These are phyloP conservation scores for Alsophila aescularia DNA, from an alignment of 2,888 invertebrate species.

Conservation along the genomic window DNA sequence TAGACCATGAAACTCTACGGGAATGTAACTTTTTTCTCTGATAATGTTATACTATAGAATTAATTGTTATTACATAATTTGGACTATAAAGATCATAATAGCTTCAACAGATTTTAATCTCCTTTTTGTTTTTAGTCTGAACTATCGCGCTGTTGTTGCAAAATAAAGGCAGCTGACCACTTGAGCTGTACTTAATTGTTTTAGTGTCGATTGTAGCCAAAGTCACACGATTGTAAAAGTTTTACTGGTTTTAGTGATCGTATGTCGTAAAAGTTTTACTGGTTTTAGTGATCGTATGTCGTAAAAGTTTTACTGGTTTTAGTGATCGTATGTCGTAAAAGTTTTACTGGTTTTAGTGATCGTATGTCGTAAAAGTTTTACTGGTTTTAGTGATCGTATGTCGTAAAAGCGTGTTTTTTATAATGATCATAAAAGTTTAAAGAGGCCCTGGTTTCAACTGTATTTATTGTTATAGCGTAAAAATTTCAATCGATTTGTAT, in stretches of 20 bases:
- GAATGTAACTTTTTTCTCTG: no score
- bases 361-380: not conserved
- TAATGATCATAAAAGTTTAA: not conserved
- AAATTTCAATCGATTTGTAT: not conserved
- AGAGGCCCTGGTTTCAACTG: constrained; percentile 1
- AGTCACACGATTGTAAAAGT: not conserved
- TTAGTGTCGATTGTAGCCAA: not conserved
- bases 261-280: not conserved
- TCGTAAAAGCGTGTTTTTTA: constrained; percentile 1
- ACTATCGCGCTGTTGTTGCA: no score
- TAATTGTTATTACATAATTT: no score
- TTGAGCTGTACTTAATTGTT: not conserved
- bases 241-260: no score
- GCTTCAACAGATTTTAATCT: no score
- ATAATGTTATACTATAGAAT: no score
- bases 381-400: not conserved
- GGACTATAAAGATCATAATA: no score
- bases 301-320: not conserved
- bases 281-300: not conserved
- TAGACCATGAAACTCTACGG: no score
- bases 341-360: not conserved
- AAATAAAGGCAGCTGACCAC: no score
- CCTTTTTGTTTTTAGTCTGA: no score
- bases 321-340: not conserved
- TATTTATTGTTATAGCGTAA: not conserved